phyloP scores from a whole-genome alignment of 1,140 invertebrate genomes.

The Drosophila suzukii region DNA sequence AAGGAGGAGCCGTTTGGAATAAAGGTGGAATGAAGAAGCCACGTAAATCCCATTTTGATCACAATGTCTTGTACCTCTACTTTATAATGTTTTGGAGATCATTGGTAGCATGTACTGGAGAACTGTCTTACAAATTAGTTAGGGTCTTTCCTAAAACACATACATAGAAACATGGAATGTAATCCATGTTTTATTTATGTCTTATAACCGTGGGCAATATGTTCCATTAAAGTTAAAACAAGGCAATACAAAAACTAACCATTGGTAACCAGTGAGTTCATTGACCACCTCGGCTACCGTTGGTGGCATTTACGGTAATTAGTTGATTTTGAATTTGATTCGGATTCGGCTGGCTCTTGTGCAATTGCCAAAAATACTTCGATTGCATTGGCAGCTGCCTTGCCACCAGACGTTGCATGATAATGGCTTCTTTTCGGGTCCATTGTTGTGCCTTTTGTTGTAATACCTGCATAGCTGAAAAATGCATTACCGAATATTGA shows the following conservation, averaged over 20 bases:
- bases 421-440: conserved; percentile 55
- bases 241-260: background rate
- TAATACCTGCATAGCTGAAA: conserved; percentile 66
- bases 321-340: conserved; percentile 41
- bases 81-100: background rate
- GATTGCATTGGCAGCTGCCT: conserved; percentile 48
- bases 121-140: no score
- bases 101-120: background rate
- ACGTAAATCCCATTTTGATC: background rate
- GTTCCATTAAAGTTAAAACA: no score
- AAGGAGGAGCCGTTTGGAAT: background rate
- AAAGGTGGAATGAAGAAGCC: background rate
- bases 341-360: conserved; percentile 38
- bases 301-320: conserved; percentile 56
- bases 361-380: conserved; percentile 47
- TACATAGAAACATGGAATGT: no score
- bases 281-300: conserved; percentile 29
- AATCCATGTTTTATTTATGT: no score
- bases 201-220: no score
- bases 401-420: conserved; percentile 58
- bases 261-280: conserved; percentile 14
- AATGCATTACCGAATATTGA: conserved; percentile 77
- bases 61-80: background rate
- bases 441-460: conserved; percentile 33
- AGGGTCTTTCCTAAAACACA: no score